Percentiles rank a stretch among this genome's conserved stretches.
phyloP scores from a whole-genome alignment of 2,888 invertebrate species.

The Eremobia ochroleuca region DNA sequence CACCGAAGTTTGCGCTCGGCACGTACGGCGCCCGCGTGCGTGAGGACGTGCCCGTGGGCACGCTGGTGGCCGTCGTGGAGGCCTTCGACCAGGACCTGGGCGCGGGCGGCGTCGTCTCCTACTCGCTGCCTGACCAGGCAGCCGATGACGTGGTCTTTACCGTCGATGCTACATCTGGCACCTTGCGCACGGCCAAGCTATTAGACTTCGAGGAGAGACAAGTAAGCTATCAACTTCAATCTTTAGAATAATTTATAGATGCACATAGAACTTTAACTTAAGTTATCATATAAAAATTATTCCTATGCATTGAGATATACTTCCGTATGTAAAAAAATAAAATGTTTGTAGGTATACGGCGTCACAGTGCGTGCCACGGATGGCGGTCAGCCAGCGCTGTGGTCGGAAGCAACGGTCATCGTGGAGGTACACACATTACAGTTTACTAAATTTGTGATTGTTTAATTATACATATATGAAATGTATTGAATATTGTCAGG shows the following conservation, averaged over 20 bases:
- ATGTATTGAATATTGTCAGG: slow-evolving; percentile 64
- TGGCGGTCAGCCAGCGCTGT: slow-evolving; percentile 95
- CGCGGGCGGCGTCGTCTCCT: slow-evolving; percentile 95
- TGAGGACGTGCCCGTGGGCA: slow-evolving; percentile 97
- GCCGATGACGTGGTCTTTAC: slow-evolving; percentile 94
- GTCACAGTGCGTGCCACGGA: slow-evolving; percentile 96
- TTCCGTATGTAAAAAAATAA: neutral
- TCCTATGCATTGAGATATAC: neutral
- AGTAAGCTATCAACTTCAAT: slow-evolving; percentile 70
- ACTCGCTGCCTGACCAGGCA: slow-evolving; percentile 93
- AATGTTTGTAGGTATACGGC: slow-evolving; percentile 93
- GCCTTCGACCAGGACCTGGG: slow-evolving; percentile 96
- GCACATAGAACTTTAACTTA: neutral
- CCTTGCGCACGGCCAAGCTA: slow-evolving; percentile 94
- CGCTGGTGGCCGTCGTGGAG: slow-evolving; percentile 96
- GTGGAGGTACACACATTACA: slow-evolving; percentile 90
- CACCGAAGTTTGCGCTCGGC: slow-evolving; percentile 95
- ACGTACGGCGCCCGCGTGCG: slow-evolving; percentile 95
- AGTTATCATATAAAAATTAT: neutral
- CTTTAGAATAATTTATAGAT: neutral
- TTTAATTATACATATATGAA: too few relatives aligned
- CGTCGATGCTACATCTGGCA: slow-evolving; percentile 96
- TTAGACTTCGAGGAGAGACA: slow-evolving; percentile 97
- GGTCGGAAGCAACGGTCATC: slow-evolving; percentile 95
- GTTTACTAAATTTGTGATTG: neutral